A percentile compares a stretch with the other conserved stretches of the same genome.
Conservation (phyloP, 1,140 invertebrate species). For the Drosophila paulistorum region DNA sequence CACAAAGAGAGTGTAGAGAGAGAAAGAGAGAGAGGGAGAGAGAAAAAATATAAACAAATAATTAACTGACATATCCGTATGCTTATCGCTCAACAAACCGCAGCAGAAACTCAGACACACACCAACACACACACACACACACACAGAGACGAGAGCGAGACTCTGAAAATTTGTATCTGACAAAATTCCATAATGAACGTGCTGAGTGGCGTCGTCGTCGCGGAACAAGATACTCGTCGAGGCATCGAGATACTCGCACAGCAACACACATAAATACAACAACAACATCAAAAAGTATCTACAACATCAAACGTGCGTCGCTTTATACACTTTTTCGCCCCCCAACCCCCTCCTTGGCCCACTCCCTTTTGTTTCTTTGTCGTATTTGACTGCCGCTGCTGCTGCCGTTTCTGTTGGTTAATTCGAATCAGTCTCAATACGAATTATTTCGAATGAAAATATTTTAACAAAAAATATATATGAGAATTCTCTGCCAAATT, state of each 20-base stretch:
- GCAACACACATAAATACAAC: constrained; percentile 20
- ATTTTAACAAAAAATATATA: not conserved
- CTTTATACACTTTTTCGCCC: constrained; percentile 50
- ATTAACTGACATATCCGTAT: constrained; percentile 81
- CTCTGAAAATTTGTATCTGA: constrained; percentile 80
- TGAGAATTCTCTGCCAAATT: constrained; percentile 5
- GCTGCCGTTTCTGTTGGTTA: constrained; percentile 56
- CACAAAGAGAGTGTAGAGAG: not conserved
- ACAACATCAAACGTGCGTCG: constrained; percentile 77
- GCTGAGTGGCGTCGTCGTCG: constrained; percentile 72
- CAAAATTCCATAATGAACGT: constrained; percentile 81
- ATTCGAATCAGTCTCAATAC: constrained; percentile 68
- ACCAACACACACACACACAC: constrained; percentile 30
- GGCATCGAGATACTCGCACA: constrained; percentile 65
- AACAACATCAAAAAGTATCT: constrained; percentile 57
- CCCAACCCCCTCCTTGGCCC: not conserved
- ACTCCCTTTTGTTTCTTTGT: not conserved
- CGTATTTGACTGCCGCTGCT: constrained; percentile 23
- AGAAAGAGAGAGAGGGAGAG: constrained; percentile 2
- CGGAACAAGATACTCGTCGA: constrained; percentile 53
- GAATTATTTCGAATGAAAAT: constrained; percentile 11
- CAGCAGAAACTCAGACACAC: constrained; percentile 48
- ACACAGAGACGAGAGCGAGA: constrained; percentile 39
- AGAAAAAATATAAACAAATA: constrained; percentile 79
- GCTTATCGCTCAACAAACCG: constrained; percentile 79